A percentile compares a stretch with the other conserved stretches of the same genome.
Conservation (phyloP, 2,888 invertebrate genomes). For the Monoplex corrugatus region DNA sequence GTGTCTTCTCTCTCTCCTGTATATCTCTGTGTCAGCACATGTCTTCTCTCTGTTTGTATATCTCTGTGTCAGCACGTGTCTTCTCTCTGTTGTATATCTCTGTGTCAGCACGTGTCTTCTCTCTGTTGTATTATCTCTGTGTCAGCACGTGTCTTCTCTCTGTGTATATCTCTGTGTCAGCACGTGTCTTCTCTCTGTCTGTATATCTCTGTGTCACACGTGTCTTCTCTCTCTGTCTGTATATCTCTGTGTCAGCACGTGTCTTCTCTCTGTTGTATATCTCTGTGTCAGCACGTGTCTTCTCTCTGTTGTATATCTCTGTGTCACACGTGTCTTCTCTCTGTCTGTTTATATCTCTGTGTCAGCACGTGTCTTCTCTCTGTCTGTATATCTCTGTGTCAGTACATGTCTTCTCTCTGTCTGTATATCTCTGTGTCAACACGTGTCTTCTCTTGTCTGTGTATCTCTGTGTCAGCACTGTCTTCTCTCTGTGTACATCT, state of each 20-base stretch:
- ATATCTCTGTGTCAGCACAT: too few species aligned
- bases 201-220: too few species aligned
- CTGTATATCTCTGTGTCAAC: neutral
- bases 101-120: too few species aligned
- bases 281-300: neutral
- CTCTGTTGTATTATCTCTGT: too few species aligned
- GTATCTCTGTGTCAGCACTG: neutral
- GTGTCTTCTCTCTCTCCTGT: too few species aligned
- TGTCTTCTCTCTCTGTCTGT: neutral
- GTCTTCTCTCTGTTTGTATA: too few species aligned
- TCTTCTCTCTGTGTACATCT: neutral
- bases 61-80: too few species aligned
- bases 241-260: neutral
- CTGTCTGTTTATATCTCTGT: too few species aligned
- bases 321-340: too few species aligned
- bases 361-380: neutral
- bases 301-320: neutral
- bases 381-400: neutral
- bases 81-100: too few species aligned
- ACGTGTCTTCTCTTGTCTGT: neutral
- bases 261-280: neutral
- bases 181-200: too few species aligned
- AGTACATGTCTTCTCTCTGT: neutral
- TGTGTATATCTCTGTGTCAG: neutral
- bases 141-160: neutral